Evolutionary conservation across 2,113 vertebrate species (phyloP).

Genomic region (Salvator merianae): DNA sequence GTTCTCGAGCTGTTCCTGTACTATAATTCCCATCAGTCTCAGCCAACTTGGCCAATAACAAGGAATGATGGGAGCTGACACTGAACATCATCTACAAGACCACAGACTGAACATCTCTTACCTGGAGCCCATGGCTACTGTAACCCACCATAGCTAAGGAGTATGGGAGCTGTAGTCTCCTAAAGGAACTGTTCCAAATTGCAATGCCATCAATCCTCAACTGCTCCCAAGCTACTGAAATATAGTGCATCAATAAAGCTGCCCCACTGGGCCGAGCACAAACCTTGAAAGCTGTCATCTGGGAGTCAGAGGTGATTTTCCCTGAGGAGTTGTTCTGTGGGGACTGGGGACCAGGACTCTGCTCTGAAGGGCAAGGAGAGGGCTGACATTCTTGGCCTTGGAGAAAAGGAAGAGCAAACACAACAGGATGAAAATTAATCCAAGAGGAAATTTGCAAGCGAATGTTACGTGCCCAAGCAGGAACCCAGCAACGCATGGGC

Average conservation of each 20-base stretch:
- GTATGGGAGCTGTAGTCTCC: not conserved
- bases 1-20: not conserved
- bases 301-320: slow-evolving; percentile 79
- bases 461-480: not conserved
- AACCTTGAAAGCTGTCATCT: slow-evolving; percentile 76
- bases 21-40: not conserved
- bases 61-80: not conserved
- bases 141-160: not conserved
- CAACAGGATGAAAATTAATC: not conserved
- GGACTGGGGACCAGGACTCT: slow-evolving; percentile 89
- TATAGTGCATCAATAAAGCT: not conserved
- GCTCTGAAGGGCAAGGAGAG: slow-evolving; percentile 85
- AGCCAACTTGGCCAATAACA: not conserved
- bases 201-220: no score
- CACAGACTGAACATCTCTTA: no score
- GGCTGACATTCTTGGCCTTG: slow-evolving; percentile 79
- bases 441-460: slow-evolving; percentile 22
- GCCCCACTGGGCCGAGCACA: slow-evolving; percentile 8
- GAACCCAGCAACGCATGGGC: slow-evolving; percentile 13
- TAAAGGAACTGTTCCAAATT: not conserved
- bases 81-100: not conserved
- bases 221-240: not conserved
- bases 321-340: slow-evolving; percentile 82
- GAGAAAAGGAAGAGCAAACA: slow-evolving; percentile 20
- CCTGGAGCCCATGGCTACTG: not conserved